phyloP scores from a whole-genome alignment of 2,797 vertebrate species.

The Argyrosomus regius region DNA sequence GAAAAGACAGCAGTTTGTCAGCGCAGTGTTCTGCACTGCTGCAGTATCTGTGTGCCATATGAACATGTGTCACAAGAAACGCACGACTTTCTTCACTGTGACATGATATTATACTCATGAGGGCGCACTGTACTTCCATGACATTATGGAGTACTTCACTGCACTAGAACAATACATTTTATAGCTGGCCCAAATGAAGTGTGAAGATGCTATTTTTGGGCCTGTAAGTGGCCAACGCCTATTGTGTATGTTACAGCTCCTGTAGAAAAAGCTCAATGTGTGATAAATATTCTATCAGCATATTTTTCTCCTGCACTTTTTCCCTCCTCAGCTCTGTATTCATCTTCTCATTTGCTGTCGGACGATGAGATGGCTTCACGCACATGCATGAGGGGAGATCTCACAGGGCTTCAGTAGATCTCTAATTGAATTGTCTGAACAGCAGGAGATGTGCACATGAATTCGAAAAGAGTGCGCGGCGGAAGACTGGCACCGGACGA shows the following conservation, averaged over 20 bases:
- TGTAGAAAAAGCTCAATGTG: background rate
- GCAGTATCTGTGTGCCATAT: background rate
- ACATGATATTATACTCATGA: conserved; percentile 19
- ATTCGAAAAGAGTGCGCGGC: conserved; percentile 11
- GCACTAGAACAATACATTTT: conserved; percentile 32
- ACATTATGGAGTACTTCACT: conserved; percentile 32
- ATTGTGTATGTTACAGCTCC: conserved; percentile 19
- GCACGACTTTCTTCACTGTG: background rate
- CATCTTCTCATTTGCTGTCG: conserved; percentile 34
- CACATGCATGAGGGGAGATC: conserved; percentile 69
- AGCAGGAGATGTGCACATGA: conserved; percentile 55
- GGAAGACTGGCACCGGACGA: conserved; percentile 44
- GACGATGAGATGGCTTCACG: conserved; percentile 50
- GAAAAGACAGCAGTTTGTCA: conserved; percentile 7
- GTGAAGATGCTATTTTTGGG: conserved; percentile 56
- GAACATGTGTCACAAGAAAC: conserved; percentile 17
- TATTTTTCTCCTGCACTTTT: conserved; percentile 17
- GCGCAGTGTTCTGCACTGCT: conserved; percentile 2
- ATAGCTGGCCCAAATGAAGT: conserved; percentile 38
- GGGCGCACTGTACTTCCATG: background rate
- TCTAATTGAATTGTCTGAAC: conserved; percentile 80
- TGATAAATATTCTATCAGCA: conserved; percentile 51
- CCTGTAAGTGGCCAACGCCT: conserved; percentile 38
- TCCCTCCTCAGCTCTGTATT: conserved; percentile 8
- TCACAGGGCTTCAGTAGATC: conserved; percentile 63